Percentiles rank a stretch among this genome's conserved stretches.
These are phyloP conservation scores for Bombus fervidus DNA, from an alignment of 1,140 invertebrate genomes.

Conservation along the genomic window DNA sequence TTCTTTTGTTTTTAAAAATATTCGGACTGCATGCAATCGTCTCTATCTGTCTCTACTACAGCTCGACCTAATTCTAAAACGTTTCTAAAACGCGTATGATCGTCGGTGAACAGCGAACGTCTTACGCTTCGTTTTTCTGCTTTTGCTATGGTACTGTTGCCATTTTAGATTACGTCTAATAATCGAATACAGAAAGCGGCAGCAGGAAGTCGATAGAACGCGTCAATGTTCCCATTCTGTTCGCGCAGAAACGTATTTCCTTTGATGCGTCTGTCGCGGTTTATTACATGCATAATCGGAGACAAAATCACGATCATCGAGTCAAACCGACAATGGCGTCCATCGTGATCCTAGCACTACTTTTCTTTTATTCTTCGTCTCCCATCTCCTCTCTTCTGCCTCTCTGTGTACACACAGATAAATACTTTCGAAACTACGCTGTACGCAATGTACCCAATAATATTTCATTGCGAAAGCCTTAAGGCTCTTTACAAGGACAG, in stretches of 20 bases:
- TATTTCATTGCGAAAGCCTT: slow-evolving; percentile 63
- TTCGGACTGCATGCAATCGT: neutral
- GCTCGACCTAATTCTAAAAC: neutral
- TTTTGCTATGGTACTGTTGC: neutral
- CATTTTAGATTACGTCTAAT: neutral
- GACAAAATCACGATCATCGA: slow-evolving; percentile 44
- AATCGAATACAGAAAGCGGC: neutral
- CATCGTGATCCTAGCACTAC: slow-evolving; percentile 26
- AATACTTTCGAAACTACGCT: slow-evolving; percentile 62
- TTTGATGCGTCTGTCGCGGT: neutral
- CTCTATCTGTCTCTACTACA: neutral
- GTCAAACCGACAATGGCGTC: slow-evolving; percentile 45
- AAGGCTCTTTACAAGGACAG: slow-evolving; percentile 63
- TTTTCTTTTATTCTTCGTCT: neutral
- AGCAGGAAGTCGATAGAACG: neutral
- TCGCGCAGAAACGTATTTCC: neutral
- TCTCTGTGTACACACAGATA: slow-evolving; percentile 44
- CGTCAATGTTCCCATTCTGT: neutral
- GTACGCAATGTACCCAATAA: slow-evolving; percentile 54
- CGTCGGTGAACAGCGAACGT: neutral
- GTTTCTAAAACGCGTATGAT: neutral
- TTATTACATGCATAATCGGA: neutral
- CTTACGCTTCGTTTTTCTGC: neutral
- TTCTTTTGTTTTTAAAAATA: neutral
- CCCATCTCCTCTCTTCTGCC: slow-evolving; percentile 14